Conservation (phyloP, 2,888 invertebrate species). For the Hemistola chrysoprasaria region DNA sequence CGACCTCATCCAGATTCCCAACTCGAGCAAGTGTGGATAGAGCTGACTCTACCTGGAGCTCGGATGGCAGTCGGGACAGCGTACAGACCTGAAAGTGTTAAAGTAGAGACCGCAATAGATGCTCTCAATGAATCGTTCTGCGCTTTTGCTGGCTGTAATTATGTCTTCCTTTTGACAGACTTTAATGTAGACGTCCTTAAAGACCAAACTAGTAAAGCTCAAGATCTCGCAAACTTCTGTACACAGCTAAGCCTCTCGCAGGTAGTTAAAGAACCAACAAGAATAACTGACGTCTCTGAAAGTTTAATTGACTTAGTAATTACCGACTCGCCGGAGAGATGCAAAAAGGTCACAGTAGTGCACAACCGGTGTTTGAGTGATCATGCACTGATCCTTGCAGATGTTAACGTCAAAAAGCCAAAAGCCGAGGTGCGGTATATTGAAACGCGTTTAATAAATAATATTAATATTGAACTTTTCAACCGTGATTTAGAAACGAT, state of each 20-base stretch:
- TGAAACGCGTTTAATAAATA: not conserved
- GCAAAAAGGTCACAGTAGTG: too few species aligned
- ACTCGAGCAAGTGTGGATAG: too few species aligned
- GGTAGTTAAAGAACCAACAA: too few species aligned
- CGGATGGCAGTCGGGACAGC: too few species aligned
- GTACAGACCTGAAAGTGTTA: too few species aligned
- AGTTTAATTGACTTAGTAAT: constrained; percentile 19
- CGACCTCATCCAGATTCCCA: too few species aligned
- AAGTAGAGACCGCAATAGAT: too few species aligned
- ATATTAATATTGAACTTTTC: too few species aligned
- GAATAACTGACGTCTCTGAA: constrained; percentile 11
- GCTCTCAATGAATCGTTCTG: constrained; percentile 22
- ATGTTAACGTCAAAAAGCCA: not conserved
- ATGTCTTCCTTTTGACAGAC: constrained; percentile 14
- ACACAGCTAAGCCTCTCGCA: not conserved
- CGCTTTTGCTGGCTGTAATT: constrained; percentile 12
- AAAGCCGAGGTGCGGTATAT: not conserved
- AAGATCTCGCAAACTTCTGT: not conserved
- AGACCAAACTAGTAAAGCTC: constrained; percentile 2
- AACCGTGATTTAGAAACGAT: not conserved
- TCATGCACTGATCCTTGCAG: not conserved
- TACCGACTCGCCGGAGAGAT: constrained; percentile 8
- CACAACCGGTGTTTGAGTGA: too few species aligned
- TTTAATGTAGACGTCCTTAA: too few species aligned
- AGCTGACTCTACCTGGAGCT: too few species aligned